phyloP scores from a whole-genome alignment of 2,888 invertebrate species.

The Brenthis hecate region DNA sequence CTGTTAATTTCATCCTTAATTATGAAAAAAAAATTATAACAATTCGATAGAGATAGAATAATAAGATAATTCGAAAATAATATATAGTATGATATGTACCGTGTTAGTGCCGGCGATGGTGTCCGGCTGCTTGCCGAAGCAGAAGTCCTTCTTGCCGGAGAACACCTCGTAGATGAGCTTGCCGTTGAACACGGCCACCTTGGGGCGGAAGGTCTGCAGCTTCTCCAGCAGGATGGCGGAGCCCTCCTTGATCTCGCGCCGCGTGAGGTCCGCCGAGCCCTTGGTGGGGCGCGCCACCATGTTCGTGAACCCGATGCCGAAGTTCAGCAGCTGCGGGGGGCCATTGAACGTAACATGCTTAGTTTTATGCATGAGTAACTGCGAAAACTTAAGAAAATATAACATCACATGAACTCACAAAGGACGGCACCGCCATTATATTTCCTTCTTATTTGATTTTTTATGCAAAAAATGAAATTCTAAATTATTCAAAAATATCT shows the following conservation, averaged over 20 bases:
- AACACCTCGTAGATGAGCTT: slow-evolving; percentile 99
- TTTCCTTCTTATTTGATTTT: too few species aligned
- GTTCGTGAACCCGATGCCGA: slow-evolving; percentile 98
- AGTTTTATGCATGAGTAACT: too few species aligned
- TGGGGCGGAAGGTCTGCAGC: slow-evolving; percentile 94
- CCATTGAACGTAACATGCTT: too few species aligned
- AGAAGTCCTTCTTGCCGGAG: slow-evolving; percentile 98
- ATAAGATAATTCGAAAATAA: too few species aligned
- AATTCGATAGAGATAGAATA: too few species aligned
- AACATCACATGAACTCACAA: too few species aligned
- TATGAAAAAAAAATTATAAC: too few species aligned
- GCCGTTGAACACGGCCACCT: slow-evolving; percentile 89
- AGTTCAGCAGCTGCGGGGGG: slow-evolving; percentile 86
- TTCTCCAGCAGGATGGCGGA: slow-evolving; percentile 94
- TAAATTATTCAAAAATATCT: too few species aligned
- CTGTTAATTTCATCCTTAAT: not conserved
- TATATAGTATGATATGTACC: slow-evolving; percentile 19
- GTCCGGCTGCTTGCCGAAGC: slow-evolving; percentile 97
- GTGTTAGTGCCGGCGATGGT: slow-evolving; percentile 96
- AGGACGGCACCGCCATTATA: too few species aligned
- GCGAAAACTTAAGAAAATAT: too few species aligned
- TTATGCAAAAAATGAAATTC: too few species aligned
- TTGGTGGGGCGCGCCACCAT: slow-evolving; percentile 98
- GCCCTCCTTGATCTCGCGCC: slow-evolving; percentile 97
- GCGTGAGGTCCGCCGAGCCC: slow-evolving; percentile 96